A percentile compares a stretch with the other conserved stretches of the same genome.
These are phyloP conservation scores for Schizaphis graminum DNA, from an alignment of 2,888 invertebrate species.

Conservation along the genomic window DNA sequence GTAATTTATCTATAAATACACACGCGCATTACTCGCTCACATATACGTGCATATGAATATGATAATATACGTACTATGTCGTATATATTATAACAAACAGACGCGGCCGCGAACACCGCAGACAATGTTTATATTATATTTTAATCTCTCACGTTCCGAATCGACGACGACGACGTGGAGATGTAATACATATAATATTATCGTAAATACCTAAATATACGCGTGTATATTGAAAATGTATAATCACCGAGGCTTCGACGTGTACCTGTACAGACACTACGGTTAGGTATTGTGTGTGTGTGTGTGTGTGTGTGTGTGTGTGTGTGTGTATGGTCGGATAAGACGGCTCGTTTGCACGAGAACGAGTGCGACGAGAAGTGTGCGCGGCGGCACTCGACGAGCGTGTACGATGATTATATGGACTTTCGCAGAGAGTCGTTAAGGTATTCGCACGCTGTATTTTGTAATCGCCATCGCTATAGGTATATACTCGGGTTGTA, in stretches of 20 bases:
- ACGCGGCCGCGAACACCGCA: background rate
- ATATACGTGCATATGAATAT: background rate
- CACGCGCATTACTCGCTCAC: background rate
- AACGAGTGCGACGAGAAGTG: background rate
- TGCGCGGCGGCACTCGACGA: background rate
- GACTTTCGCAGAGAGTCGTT: background rate
- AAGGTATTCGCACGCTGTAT: background rate
- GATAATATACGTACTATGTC: background rate
- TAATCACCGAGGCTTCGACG: background rate
- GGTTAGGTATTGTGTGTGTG: no score
- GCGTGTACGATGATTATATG: background rate
- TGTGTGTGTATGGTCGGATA: background rate
- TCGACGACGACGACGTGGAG: background rate
- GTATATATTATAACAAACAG: background rate
- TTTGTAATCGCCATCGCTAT: background rate
- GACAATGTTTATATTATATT: background rate
- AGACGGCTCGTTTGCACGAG: background rate
- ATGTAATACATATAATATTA: background rate
- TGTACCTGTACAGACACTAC: no score
- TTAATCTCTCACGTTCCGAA: slow-evolving; percentile 57
- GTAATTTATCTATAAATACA: background rate
- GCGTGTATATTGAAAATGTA: slow-evolving; percentile 13
- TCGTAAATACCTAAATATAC: background rate
- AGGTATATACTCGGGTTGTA: background rate
- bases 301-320: no score